These are phyloP conservation scores for Hydractinia symbiolongicarpus DNA, from an alignment of 30 jellyfish, hydroid and myxozoan species.

Conservation along the genomic window DNA sequence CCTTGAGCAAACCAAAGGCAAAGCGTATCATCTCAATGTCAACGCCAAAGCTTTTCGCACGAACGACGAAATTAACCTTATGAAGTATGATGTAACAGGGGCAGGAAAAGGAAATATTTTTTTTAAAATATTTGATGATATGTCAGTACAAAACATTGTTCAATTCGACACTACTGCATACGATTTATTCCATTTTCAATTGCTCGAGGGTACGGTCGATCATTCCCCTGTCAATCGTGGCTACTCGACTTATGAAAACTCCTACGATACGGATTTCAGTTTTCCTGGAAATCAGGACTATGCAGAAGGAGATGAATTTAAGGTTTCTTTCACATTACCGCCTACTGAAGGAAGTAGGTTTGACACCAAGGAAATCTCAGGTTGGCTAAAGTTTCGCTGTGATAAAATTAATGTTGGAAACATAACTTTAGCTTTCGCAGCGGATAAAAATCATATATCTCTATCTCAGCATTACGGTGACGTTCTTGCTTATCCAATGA, in stretches of 20 bases:
- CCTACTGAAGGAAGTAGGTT: background rate
- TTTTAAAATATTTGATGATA: slow-evolving; percentile 20
- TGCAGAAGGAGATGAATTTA: slow-evolving; percentile 15
- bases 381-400: slow-evolving; percentile 6
- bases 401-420: background rate
- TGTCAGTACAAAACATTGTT: background rate
- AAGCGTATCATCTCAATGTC: slow-evolving; percentile 1
- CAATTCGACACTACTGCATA: slow-evolving; percentile 15
- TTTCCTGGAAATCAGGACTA: slow-evolving; percentile 6
- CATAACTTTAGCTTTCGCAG: background rate
- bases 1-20: slow-evolving; percentile 3
- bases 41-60: slow-evolving; percentile 7
- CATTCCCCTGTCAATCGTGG: background rate
- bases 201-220: background rate
- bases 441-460: background rate
- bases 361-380: slow-evolving; percentile 9
- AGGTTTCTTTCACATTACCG: slow-evolving; percentile 2
- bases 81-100: background rate
- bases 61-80: background rate
- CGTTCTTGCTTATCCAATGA: slow-evolving; percentile 15
- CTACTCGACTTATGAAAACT: background rate
- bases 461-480: slow-evolving; percentile 24
- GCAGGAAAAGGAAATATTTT: slow-evolving; percentile 25
- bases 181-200: slow-evolving; percentile 1
- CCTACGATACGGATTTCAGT: slow-evolving; percentile 8